Base-by-base conservation (phyloP, 2,113 vertebrate genomes). In the Macrotis lagotis region DNA sequence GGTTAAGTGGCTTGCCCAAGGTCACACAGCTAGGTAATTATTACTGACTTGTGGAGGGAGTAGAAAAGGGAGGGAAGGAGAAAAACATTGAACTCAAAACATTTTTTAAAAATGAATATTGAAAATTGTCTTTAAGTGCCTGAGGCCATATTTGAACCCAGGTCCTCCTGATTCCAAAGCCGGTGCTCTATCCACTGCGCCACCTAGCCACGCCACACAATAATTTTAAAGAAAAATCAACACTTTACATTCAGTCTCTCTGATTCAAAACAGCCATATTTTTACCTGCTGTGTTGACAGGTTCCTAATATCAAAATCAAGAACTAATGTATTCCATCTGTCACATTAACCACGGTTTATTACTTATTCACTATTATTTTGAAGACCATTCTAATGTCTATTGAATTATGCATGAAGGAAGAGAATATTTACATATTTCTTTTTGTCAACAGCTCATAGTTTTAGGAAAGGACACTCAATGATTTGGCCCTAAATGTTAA, bases 351-450 rank as follows among this genome's bases (percentile, higher is more conserved):
- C 25, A 90, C 44, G 92, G 48, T 52, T 92, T 59, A 89, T 95
- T 97, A 52, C 96, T 50, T 50, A 89, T 51, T 97, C 90, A 88
- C 49, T 91, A 91, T 53, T 3, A 16, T 74, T 74, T 48, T 94
- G 55, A 44, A 95, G 95, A 91, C 90, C 91, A 96, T 92, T 96
- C 50, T 91, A 96, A 94, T 96, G 96, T 95, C 97, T 96, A 96
- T 66, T 92, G 83, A 96, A 51, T 96, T 96, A 97, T 74, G 89
- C 91, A 59, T 31, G 96, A 51, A 97, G 31, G 5, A 94, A 91
- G 93, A 97, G 91, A 66, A 95, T 52, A 83, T 96, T 97, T 96
- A 96, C 94, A 91, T 96, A 96, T 95, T 96, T 96, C 89, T 97
- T 97, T 97, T 96, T 91, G 89, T 95, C 93, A 97, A 96, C 50